Evolutionary conservation across 2,797 vertebrate species (phyloP).

Genomic region (Acipenser transmontanus): DNA sequence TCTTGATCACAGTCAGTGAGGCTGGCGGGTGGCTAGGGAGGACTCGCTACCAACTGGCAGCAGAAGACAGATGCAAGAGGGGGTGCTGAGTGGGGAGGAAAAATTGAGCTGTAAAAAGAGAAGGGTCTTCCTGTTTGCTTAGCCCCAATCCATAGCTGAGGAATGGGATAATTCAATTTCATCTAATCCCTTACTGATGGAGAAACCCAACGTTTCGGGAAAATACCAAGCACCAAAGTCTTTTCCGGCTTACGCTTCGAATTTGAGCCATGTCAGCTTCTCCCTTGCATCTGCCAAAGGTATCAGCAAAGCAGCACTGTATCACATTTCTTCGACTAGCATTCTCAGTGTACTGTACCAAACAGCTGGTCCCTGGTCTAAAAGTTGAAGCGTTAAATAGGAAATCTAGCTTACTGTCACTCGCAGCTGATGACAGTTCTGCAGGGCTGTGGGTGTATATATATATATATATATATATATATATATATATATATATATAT

Average conservation of each 20-base stretch:
- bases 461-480: too few species aligned
- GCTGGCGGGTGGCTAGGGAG: background rate
- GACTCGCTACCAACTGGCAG: background rate
- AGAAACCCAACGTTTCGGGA: background rate
- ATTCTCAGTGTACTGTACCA: background rate
- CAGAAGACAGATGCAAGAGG: conserved; percentile 1
- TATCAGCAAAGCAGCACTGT: background rate
- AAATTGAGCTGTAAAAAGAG: background rate
- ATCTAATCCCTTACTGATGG: background rate
- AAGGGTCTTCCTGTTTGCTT: background rate
- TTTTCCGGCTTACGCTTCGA: background rate
- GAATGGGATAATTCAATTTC: conserved; percentile 1
- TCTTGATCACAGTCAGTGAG: background rate
- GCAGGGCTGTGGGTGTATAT: too few species aligned
- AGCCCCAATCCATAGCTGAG: background rate
- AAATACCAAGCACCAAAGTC: background rate
- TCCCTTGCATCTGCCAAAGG: background rate
- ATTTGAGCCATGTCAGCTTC: background rate
- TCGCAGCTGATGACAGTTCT: too few species aligned
- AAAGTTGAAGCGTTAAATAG: too few species aligned
- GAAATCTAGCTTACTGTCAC: too few species aligned
- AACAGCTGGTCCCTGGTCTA: conserved; percentile 35
- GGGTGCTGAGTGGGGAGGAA: background rate
- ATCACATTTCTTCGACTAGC: too few species aligned
- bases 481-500: too few species aligned